A percentile compares a stretch with the other conserved stretches of the same genome.
These are phyloP conservation scores for Pimpla rufipes DNA, from an alignment of 2,888 invertebrate genomes.

Conservation along the genomic window DNA sequence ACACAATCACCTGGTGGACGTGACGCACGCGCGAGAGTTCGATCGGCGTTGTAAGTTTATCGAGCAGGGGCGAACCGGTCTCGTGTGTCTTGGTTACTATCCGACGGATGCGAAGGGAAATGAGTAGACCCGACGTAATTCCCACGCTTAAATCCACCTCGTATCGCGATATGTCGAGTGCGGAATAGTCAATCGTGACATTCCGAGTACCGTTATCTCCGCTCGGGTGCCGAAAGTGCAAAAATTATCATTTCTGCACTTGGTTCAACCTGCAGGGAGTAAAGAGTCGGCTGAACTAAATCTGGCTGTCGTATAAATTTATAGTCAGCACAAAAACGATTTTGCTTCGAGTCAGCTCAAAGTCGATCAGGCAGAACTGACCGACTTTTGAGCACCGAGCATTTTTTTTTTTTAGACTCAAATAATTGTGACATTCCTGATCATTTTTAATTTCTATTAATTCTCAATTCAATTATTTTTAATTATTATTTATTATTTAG, in stretches of 20 bases:
- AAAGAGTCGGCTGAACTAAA: conserved; percentile 14
- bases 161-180: conserved; percentile 14
- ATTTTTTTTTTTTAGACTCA: no score
- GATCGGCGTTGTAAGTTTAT: conserved; percentile 48
- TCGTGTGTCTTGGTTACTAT: conserved; percentile 7
- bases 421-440: no score
- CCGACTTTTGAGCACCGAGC: no score
- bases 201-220: conserved; percentile 24
- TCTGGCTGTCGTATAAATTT: conserved; percentile 40
- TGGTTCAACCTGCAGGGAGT: background rate
- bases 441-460: no score
- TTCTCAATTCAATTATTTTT: no score
- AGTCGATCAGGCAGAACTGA: no score
- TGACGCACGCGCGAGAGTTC: conserved; percentile 53
- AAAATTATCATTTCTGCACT: conserved; percentile 35
- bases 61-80: conserved; percentile 77
- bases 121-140: conserved; percentile 25
- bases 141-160: conserved; percentile 27
- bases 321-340: no score
- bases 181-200: conserved; percentile 32
- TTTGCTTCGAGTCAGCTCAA: no score
- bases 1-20: conserved; percentile 24
- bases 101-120: background rate
- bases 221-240: conserved; percentile 8
- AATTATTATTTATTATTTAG: no score